These are phyloP conservation scores for Fulica atra DNA, from an alignment of 2,113 vertebrate species.

Conservation along the genomic window DNA sequence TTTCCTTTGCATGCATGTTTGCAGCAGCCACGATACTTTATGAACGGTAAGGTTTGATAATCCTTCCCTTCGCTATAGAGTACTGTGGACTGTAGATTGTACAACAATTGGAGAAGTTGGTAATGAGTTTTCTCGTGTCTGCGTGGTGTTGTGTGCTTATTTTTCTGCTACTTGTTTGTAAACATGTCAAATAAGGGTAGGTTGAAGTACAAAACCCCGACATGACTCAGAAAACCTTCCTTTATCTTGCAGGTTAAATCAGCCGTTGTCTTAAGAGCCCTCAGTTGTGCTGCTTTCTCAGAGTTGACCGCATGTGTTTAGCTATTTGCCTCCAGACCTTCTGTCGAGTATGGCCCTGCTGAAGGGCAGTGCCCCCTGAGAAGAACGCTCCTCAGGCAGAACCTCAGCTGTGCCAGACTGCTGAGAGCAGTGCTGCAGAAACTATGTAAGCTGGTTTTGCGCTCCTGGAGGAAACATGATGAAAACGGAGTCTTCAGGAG, in stretches of 20 bases:
- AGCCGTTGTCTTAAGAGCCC: slow-evolving; percentile 24
- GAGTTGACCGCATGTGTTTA: not conserved
- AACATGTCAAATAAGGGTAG: not conserved
- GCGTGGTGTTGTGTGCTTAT: not conserved
- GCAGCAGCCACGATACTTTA: not conserved
- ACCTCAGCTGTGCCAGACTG: not conserved
- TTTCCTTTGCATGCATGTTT: not conserved
- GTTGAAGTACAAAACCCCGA: not conserved
- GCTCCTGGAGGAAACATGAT: slow-evolving; percentile 89
- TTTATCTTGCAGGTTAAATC: slow-evolving; percentile 75
- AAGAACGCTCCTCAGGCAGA: not conserved
- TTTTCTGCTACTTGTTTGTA: not conserved
- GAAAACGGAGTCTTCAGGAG: slow-evolving; percentile 94
- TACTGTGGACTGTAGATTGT: not conserved
- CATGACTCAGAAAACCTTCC: slow-evolving; percentile 47
- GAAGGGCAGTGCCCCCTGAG: slow-evolving; percentile 10
- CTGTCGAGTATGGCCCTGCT: slow-evolving; percentile 3
- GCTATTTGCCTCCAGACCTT: not conserved
- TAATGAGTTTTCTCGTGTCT: not conserved
- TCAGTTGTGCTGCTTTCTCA: not conserved
- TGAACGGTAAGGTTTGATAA: not conserved
- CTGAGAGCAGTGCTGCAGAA: not conserved
- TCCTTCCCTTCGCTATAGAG: not conserved
- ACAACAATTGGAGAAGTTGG: not conserved
- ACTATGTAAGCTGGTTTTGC: slow-evolving; percentile 79